Evolutionary conservation across 2,797 vertebrate species (phyloP), one percentile per base, ranked within the genome.

Genomic region (Acanthis flammea): DNA sequence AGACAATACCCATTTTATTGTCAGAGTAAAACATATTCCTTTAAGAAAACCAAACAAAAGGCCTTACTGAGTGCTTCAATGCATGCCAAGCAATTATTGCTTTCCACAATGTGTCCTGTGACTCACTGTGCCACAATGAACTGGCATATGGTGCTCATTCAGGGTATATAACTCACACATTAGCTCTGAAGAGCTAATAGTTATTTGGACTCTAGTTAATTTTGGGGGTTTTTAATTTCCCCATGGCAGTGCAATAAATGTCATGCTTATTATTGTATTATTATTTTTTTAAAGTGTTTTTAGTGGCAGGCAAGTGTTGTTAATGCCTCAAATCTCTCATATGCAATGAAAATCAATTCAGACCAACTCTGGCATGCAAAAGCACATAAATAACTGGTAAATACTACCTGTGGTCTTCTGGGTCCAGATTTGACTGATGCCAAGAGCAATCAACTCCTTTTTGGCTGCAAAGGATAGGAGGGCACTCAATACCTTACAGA

Each of bases 371-470:
- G 85, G 92, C 92, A 96, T 90, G 95, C 89, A 1, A 92, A 88
- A 94, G 82, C 70, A 91, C 66, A 90, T 68, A 92, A 95, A 88
- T 93, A 97, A 92, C 63, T 73, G 91, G 91, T 75, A 94, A 94
- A 93, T 73, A 94, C 89, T 97, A 96, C 94, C 95, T 96, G 95
- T 62, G 62, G 92, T 96, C 95, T 94, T 96, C 89, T 88, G 94
- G 39, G 85, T 95, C 95, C 95, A 96, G 79, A 92, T 96, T 9
- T 96, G 95, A 54, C 89, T 84, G 94, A 94, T 96, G 92, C 94
- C 95, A 97, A 96, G 87, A 95, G 87, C 87, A 95, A 96, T 96
- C 94, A 96, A 92, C 62, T 96, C 95, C 91, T 91, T 96, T 92
- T 96, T 96, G 93, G 91, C 94, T 90, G 94, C 66, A 93, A 96